Conservation (phyloP, 1,140 invertebrate species). For the Pogonomyrmex californicus region DNA sequence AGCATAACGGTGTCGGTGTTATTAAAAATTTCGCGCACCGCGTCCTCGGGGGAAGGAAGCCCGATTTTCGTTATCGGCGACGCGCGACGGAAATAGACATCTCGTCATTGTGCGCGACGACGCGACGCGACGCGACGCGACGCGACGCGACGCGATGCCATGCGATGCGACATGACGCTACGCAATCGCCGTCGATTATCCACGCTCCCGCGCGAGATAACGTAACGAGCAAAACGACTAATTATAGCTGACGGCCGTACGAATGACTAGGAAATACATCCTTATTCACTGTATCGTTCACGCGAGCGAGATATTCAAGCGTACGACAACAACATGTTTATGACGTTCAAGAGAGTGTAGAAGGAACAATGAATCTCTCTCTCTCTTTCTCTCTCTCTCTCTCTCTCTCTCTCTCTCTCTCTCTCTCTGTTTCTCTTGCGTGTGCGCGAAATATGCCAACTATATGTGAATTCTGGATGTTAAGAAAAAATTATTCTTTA, state of each 20-base stretch:
- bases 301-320: not conserved
- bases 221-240: slow-evolving; percentile 5
- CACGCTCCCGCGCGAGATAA: slow-evolving; percentile 47
- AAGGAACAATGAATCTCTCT: not conserved
- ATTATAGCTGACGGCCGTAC: slow-evolving; percentile 13
- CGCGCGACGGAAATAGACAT: slow-evolving; percentile 19
- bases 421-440: no score
- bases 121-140: not conserved
- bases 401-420: no score
- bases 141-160: no score
- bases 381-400: no score
- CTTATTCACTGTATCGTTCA: not conserved
- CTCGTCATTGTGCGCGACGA: slow-evolving; percentile 34
- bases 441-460: not conserved
- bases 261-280: slow-evolving; percentile 6
- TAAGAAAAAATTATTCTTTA: not conserved
- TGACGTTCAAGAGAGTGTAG: not conserved
- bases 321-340: not conserved
- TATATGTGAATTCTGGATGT: not conserved
- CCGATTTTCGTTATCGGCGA: slow-evolving; percentile 40
- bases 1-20: slow-evolving; percentile 32
- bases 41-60: not conserved
- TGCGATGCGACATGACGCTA: slow-evolving; percentile 28
- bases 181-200: slow-evolving; percentile 20
- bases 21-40: slow-evolving; percentile 12